Evolutionary conservation across 2,797 vertebrate species (phyloP).

Genomic region (Platyrinchus mystaceus): DNA sequence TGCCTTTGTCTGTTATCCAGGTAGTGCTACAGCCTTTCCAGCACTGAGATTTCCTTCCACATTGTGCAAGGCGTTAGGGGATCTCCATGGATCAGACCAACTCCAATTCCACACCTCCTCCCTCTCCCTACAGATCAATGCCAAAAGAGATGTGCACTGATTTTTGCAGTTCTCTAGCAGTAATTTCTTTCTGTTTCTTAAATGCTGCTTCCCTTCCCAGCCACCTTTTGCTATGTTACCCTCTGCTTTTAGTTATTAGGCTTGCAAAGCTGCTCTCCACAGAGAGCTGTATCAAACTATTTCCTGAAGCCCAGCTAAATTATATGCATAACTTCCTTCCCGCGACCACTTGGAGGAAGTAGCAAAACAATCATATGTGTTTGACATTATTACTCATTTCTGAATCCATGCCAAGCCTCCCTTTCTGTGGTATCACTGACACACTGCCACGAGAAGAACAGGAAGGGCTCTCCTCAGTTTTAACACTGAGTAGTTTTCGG

Average conservation of each 20-base stretch:
- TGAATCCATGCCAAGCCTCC: constrained; percentile 49
- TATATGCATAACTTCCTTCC: constrained; percentile 73
- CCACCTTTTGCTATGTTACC: neutral
- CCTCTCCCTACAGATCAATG: constrained; percentile 39
- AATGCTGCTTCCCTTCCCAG: neutral
- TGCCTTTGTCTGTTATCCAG: neutral
- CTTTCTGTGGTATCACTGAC: constrained; percentile 3
- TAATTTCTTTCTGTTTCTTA: neutral
- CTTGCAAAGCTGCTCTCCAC: neutral
- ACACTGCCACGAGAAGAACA: neutral
- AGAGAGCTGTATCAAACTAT: constrained; percentile 58
- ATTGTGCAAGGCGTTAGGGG: neutral
- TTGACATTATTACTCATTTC: constrained; percentile 62
- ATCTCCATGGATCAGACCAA: neutral
- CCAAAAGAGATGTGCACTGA: neutral
- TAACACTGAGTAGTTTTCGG: neutral
- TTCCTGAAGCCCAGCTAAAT: constrained; percentile 65
- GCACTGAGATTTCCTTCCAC: neutral
- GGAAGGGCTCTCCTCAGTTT: neutral
- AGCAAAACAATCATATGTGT: constrained; percentile 64
- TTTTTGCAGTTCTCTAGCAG: neutral
- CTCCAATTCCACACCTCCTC: constrained; percentile 7
- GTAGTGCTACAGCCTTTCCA: neutral
- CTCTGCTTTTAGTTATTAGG: neutral
- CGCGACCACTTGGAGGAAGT: constrained; percentile 50